Evolutionary conservation across 1,140 invertebrate species (phyloP), one percentile per base, ranked within the genome.

Genomic region (Alviniconcha marisindica): DNA sequence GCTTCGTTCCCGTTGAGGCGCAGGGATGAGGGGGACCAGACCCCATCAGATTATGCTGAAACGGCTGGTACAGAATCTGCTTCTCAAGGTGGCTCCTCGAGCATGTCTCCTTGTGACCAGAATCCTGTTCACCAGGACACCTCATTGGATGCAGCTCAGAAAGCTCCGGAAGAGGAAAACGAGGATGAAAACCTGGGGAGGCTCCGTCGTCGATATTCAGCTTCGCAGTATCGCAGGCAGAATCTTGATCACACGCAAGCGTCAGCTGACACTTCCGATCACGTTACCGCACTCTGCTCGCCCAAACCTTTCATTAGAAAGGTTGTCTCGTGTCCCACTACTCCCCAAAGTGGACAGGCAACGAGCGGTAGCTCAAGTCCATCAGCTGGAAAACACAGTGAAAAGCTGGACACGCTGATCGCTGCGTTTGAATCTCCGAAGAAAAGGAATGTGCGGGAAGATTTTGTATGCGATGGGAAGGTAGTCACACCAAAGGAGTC

Each of bases 401-500:
- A 44, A 42, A 80, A 63, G 31, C 56, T 80, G 12, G 36, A 31
- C 24, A 21, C 78, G 2, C 48, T 80, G 18, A 80, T 80, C 18
- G 31, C 56, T 7, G 28, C 36, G 0, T 66, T 80, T 63, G 56
- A 69, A 40, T 14, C 14, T 4, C 21, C 7, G 2, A 69, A 66
- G 36, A 69, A 80, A 28, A 66, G n/a, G 28, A 12, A n/a, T 51
- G 33, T 33, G 18, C 18, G 33, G 51, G 48, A 78, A 36, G 56
- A 69, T 31, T 44, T 18, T 24, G 21, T 0, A 18, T 21, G 15
- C 36, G 21, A 7, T 74, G 31, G 28, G 10, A n/a, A 71, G 36
- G 7, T 10, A 71, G 15, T 71, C 10, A 33, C 66, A 38, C 66
- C 76, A 56, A 51, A 2, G 31, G 56, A 24, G 31, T 18, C 51